Evolutionary conservation across 2,797 vertebrate genomes (phyloP), one percentile per base, ranked within the genome.

Genomic region (Nannoperca obscura): DNA sequence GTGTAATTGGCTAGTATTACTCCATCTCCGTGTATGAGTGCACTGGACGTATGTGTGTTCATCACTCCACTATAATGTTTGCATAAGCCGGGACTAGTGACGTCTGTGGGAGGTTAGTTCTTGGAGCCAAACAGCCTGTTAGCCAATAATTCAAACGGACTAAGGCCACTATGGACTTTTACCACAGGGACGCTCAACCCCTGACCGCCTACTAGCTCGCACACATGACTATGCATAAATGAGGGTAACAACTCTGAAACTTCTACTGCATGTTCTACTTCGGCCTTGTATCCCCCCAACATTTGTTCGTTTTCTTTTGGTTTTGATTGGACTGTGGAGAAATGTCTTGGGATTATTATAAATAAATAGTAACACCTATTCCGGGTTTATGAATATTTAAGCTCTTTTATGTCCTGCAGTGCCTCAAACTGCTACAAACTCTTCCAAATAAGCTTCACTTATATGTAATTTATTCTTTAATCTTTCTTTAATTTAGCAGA

Each of bases 31-130:
- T 44, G 67, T 80, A 38, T n/a, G 70, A 76, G 81, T 57, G 65
- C 69, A 61, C 78, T 82, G 81, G 85, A 81, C 80, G 67, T 55
- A 13, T 70, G 81, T 79, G 85, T 80, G 84, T 79, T 81, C 83
- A 68, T 85, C 76, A 8, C 86, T 85, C 78, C 85, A 89, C 88
- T 92, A 88, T 83, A 42, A 47, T 91, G 91, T 93, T 92, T 93
- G 87, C 72, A 77, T 79, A 91, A 90, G 81, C 75, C 13, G 42
- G 61, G 70, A 52, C 67, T 5, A 12, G 78, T 93, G 91, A 94
- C 88, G 92, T 94, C 88, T 74, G 68, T 84, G 77, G 61, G 83
- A 82, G 82, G 91, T 83, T 54, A 78, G 86, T 54, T 77, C 80
- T 83, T 27, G 0, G 64, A 85, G 81, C 80, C 88, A 89, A 87